A percentile compares a stretch with the other conserved stretches of the same genome.
phyloP scores from a whole-genome alignment of 2,888 invertebrate species.

The Alitta virens region DNA sequence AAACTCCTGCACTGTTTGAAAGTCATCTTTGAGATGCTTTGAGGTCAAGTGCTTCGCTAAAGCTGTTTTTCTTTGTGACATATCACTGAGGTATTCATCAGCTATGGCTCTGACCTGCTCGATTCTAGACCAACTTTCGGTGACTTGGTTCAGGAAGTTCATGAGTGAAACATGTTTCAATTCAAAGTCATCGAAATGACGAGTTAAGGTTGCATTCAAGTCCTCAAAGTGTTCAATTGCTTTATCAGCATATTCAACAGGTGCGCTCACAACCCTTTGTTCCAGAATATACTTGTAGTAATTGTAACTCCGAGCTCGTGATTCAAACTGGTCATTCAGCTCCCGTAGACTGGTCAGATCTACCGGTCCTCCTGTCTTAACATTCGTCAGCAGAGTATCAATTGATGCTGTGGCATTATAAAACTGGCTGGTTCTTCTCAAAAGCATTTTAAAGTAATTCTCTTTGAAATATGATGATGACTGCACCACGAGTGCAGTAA shows the following conservation, averaged over 20 bases:
- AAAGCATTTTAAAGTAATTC: neutral
- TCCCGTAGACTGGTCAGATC: neutral
- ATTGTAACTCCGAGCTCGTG: conserved; percentile 7
- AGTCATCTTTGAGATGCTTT: neutral
- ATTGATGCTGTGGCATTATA: neutral
- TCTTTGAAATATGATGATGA: neutral
- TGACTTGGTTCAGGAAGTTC: neutral
- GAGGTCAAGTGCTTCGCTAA: neutral
- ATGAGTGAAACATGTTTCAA: neutral
- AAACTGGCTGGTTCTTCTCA: neutral
- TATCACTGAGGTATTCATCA: neutral
- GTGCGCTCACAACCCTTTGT: neutral
- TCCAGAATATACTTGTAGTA: conserved; percentile 1
- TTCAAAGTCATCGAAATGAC: neutral
- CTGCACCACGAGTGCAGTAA: neutral
- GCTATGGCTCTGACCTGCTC: neutral
- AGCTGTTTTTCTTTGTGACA: neutral
- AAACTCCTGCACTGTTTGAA: neutral
- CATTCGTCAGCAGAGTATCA: neutral
- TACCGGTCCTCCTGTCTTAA: neutral
- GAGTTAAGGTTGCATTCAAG: neutral
- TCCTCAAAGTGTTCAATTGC: neutral
- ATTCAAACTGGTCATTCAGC: neutral
- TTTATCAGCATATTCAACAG: neutral
- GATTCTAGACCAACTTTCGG: neutral